These are phyloP conservation scores for Drosophila lowei DNA, from an alignment of 1,140 invertebrate genomes.

Conservation along the genomic window DNA sequence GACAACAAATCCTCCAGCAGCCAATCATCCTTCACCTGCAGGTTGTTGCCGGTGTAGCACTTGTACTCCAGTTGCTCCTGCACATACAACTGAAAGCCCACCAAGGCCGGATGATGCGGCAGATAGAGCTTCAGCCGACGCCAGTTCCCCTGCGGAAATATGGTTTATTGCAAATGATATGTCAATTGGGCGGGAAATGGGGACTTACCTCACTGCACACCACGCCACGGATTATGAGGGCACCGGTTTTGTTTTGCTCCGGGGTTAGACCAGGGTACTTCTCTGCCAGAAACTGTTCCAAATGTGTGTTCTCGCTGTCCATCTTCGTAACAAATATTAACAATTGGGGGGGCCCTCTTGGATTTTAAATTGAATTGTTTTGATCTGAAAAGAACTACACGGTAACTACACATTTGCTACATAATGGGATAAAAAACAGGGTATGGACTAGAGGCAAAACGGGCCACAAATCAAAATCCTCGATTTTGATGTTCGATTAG, in stretches of 20 bases:
- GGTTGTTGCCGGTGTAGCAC: constrained; percentile 25
- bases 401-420: too few species aligned
- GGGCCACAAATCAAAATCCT: too few species aligned
- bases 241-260: constrained; percentile 16
- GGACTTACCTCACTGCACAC: constrained; percentile 10
- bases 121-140: constrained; percentile 44
- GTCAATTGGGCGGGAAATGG: constrained; percentile 1
- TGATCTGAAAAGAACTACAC: too few species aligned
- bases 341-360: too few species aligned
- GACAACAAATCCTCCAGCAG: constrained; percentile 44
- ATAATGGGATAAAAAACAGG: too few species aligned
- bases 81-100: constrained; percentile 41
- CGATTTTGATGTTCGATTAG: too few species aligned
- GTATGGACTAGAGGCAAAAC: too few species aligned
- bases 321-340: not conserved
- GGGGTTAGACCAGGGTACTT: constrained; percentile 44
- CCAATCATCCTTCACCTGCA: constrained; percentile 35
- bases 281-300: constrained; percentile 4
- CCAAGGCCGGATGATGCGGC: constrained; percentile 47
- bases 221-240: constrained; percentile 43
- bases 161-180: too few species aligned
- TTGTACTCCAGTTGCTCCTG: constrained; percentile 56
- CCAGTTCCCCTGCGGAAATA: constrained; percentile 24
- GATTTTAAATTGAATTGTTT: too few species aligned
- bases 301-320: not conserved